Evolutionary conservation across 2,797 vertebrate species (phyloP), one percentile per base, ranked within the genome.

Genomic region (Poliocrania exsul): DNA sequence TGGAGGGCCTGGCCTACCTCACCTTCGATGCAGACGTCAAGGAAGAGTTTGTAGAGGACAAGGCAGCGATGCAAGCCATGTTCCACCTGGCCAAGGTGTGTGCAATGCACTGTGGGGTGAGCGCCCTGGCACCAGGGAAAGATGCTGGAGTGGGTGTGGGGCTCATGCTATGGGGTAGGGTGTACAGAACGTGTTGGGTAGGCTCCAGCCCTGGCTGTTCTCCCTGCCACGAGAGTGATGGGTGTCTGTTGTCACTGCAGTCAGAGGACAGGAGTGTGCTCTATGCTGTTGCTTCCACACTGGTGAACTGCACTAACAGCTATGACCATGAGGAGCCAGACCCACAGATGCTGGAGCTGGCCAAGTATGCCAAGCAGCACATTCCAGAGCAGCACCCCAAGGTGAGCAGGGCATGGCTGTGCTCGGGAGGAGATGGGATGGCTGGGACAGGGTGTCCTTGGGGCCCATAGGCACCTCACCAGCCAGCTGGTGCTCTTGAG

Each of bases 221-320:
- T 44, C 14, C 25, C 15, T 10, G 3, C 16, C 2, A 1, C 35
- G 62, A 16, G 46, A 28, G 33, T 50, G 49, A 73, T 0, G 4
- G 46, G 29, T 23, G 23, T 29, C 65, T 15, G 0, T 49, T 85
- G 3, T 23, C 0, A 1, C 90, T 4, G 13, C 97, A 99, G 99
- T 99, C 99, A 0, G 99, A 99, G 81, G 99, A 99, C 96, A 99
- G 99, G 97, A 99, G 98, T 0, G 99, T 99, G 90, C 98, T 99
- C 72, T 99, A 99, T 26, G 99, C 99, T 0, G 98, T 99, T 13
- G 98, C 99, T 81, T 99, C 99, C 11, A 99, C 99, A 0, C 97
- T 99, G 71, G 99, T 99, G 44, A 99, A 99, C 94, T 99, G 99
- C 97, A 99, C 99, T 86, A 99, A 99, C 97, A 99, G 99, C 97